A percentile compares a stretch with the other conserved stretches of the same genome.
Evolutionary conservation across 2,888 invertebrate species (phyloP).

Genomic region (Xestoiulus laeticollis): DNA sequence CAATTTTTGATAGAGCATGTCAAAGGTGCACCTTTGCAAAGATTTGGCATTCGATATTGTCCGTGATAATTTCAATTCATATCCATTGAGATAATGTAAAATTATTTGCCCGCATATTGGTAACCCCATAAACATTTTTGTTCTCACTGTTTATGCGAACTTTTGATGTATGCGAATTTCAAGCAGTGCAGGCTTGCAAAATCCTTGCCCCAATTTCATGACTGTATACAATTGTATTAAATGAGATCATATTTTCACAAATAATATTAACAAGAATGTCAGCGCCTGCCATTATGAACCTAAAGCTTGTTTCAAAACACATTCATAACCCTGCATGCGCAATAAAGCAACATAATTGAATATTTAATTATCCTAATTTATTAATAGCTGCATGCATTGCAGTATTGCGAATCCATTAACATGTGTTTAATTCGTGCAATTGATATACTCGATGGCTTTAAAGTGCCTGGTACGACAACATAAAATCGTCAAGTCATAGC

Average conservation of each 20-base stretch:
- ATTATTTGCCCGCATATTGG: too few relatives aligned
- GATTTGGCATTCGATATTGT: too few relatives aligned
- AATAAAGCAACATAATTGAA: neutral
- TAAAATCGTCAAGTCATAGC: conserved; percentile 4
- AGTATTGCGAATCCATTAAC: neutral
- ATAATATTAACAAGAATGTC: neutral
- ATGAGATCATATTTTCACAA: neutral
- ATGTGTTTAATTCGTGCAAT: neutral
- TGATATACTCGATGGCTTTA: neutral
- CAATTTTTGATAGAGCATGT: too few relatives aligned
- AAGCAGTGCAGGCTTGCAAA: neutral
- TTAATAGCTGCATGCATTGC: neutral
- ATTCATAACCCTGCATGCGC: neutral
- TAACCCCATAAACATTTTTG: too few relatives aligned
- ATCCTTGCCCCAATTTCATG: neutral
- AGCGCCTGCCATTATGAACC: neutral
- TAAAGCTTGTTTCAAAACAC: neutral
- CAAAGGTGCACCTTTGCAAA: too few relatives aligned
- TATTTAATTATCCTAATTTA: neutral
- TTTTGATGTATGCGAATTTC: neutral
- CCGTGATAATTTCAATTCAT: too few relatives aligned
- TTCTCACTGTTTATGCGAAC: neutral
- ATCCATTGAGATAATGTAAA: too few relatives aligned
- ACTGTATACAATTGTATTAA: neutral
- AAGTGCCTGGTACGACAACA: neutral